Evolutionary conservation across 2,113 vertebrate genomes (phyloP).

Genomic region (Crotalus horridus): DNA sequence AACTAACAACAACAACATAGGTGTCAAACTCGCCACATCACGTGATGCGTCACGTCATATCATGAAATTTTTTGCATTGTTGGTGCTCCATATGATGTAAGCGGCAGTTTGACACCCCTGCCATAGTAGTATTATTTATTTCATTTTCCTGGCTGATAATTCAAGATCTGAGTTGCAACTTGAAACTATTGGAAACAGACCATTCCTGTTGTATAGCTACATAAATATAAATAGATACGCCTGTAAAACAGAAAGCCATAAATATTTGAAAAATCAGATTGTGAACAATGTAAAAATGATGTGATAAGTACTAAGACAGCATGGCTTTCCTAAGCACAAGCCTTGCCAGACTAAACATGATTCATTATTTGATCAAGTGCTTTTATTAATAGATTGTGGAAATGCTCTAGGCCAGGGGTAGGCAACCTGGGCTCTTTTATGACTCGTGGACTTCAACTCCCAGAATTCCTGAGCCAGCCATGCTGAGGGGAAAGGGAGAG

Average conservation of each 20-base stretch:
- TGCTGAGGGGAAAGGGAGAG: too few species aligned
- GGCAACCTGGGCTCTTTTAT: too few species aligned
- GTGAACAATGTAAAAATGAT: neutral
- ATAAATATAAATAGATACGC: neutral
- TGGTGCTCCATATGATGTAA: too few species aligned
- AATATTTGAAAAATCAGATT: neutral
- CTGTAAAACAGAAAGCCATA: neutral
- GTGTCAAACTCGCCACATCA: too few species aligned
- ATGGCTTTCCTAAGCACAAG: neutral
- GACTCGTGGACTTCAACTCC: too few species aligned
- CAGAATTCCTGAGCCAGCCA: too few species aligned
- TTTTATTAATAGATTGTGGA: too few species aligned
- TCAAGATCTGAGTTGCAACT: neutral
- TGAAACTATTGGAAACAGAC: neutral
- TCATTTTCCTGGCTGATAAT: neutral
- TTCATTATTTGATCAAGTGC: neutral
- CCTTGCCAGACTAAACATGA: neutral
- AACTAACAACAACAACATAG: too few species aligned
- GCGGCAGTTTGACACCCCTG: too few species aligned
- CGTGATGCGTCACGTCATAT: too few species aligned
- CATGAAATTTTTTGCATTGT: too few species aligned
- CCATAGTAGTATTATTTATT: neutral
- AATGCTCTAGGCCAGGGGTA: too few species aligned
- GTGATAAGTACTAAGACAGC: neutral
- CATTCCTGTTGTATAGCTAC: neutral